Evolutionary conservation across 2,888 invertebrate species (phyloP).

Genomic region (Drosophila ezoana): DNA sequence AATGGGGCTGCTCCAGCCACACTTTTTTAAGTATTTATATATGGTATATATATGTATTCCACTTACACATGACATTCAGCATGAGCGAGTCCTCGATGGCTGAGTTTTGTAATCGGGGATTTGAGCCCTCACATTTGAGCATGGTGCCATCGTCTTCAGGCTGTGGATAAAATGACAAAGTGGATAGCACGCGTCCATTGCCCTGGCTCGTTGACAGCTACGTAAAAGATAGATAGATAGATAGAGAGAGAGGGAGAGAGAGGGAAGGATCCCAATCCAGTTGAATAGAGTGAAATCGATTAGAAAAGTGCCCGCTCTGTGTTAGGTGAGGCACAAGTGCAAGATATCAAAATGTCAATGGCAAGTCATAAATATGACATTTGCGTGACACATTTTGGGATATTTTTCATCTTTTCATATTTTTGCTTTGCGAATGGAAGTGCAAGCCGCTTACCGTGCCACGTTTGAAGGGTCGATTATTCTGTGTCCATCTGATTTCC

Average conservation of each 20-base stretch:
- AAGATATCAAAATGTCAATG: constrained; percentile 55
- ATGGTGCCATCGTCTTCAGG: constrained; percentile 94
- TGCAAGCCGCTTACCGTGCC: constrained; percentile 88
- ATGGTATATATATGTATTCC: constrained; percentile 42
- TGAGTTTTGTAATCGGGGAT: constrained; percentile 91
- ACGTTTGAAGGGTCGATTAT: constrained; percentile 90
- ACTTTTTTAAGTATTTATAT: background rate
- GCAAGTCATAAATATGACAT: constrained; percentile 71
- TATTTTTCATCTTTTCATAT: constrained; percentile 2
- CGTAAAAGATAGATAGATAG: constrained; percentile 8
- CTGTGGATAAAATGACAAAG: constrained; percentile 91
- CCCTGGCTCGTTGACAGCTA: constrained; percentile 89
- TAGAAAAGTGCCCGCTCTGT: constrained; percentile 67
- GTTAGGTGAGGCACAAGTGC: constrained; percentile 44
- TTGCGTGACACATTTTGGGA: constrained; percentile 40
- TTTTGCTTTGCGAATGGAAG: background rate
- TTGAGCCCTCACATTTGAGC: constrained; percentile 94
- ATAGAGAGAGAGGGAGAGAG: no score
- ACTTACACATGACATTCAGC: constrained; percentile 96
- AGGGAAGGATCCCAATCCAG: background rate
- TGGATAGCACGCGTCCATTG: constrained; percentile 91
- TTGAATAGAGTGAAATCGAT: constrained; percentile 71
- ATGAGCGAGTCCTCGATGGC: constrained; percentile 92
- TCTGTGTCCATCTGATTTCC: constrained; percentile 93
- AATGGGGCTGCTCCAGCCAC: constrained; percentile 28